A percentile compares a stretch with the other conserved stretches of the same genome.
These are phyloP conservation scores for Phoenoteleia sp. DNA, from an alignment of 2,888 invertebrate genomes.

Conservation along the genomic window DNA sequence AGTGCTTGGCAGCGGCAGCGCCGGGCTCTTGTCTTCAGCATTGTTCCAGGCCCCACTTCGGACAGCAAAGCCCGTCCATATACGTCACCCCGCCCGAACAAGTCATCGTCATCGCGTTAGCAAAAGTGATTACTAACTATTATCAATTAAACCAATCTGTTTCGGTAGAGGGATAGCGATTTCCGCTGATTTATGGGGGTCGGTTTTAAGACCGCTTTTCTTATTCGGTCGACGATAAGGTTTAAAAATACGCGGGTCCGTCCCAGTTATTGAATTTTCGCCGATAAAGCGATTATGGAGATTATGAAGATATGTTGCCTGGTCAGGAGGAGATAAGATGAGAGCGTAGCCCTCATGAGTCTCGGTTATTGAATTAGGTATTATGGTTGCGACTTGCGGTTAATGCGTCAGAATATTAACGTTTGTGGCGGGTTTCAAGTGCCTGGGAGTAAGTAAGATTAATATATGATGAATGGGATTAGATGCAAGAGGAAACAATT, in stretches of 20 bases:
- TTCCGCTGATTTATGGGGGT: not conserved
- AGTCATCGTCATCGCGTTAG: slow-evolving; percentile 1
- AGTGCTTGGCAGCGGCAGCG: slow-evolving; percentile 65
- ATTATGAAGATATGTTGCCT: slow-evolving; percentile 67
- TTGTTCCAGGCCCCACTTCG: slow-evolving; percentile 53
- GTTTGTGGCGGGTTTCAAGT: slow-evolving; percentile 9
- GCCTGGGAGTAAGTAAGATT: slow-evolving; percentile 46
- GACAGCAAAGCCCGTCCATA: slow-evolving; percentile 5
- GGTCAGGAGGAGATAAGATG: slow-evolving; percentile 46
- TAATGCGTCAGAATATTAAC: slow-evolving; percentile 60
- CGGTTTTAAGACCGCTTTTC: not conserved
- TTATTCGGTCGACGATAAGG: slow-evolving; percentile 2
- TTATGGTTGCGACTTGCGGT: slow-evolving; percentile 58
- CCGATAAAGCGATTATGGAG: slow-evolving; percentile 65
- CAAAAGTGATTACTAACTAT: slow-evolving; percentile 22
- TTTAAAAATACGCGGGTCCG: slow-evolving; percentile 39
- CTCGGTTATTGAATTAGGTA: slow-evolving; percentile 65
- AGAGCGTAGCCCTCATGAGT: slow-evolving; percentile 47
- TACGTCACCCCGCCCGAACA: slow-evolving; percentile 21
- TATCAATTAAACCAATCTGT: no score
- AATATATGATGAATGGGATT: slow-evolving; percentile 34
- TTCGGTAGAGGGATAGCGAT: no score
- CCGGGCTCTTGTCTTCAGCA: slow-evolving; percentile 69
- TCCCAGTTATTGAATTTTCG: slow-evolving; percentile 64
- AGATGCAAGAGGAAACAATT: not conserved